These are phyloP conservation scores for Heliothis subflexa DNA, from an alignment of 1,140 invertebrate species.

Conservation along the genomic window DNA sequence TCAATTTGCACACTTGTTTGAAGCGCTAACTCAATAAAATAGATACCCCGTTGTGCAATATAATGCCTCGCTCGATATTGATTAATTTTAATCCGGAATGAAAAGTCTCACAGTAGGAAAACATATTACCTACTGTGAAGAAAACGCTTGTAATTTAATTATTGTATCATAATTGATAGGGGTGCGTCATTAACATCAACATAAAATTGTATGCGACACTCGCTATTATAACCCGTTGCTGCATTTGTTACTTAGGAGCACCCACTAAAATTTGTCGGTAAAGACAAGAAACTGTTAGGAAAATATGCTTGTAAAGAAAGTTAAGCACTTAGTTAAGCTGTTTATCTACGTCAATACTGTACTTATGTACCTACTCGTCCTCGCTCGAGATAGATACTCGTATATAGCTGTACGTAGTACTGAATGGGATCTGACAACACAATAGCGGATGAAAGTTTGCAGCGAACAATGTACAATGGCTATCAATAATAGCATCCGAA, in stretches of 20 bases:
- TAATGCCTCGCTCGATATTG: constrained; percentile 30
- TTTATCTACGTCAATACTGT: constrained; percentile 23
- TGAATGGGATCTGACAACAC: constrained; percentile 27
- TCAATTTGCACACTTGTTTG: neutral
- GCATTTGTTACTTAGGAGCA: neutral
- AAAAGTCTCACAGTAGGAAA: constrained; percentile 5
- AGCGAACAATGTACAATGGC: neutral
- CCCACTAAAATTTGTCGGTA: neutral
- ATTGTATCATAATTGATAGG: constrained; percentile 59
- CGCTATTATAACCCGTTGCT: neutral
- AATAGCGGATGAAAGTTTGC: constrained; percentile 1
- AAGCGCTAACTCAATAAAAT: constrained; percentile 25
- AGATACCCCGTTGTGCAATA: constrained; percentile 29
- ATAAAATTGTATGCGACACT: constrained; percentile 38
- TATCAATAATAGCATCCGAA: constrained; percentile 4
- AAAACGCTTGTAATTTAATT: constrained; percentile 64
- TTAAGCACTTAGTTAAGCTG: constrained; percentile 8
- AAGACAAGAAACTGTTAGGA: neutral
- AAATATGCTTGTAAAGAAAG: neutral
- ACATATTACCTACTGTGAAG: constrained; percentile 17
- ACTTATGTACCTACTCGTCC: constrained; percentile 4
- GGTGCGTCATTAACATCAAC: constrained; percentile 51
- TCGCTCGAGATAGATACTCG: neutral
- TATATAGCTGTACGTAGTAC: neutral
- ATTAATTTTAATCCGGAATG: constrained; percentile 22